These are phyloP conservation scores for Lissocephala sabroskyi DNA, from an alignment of 2,888 invertebrate genomes.

Conservation along the genomic window DNA sequence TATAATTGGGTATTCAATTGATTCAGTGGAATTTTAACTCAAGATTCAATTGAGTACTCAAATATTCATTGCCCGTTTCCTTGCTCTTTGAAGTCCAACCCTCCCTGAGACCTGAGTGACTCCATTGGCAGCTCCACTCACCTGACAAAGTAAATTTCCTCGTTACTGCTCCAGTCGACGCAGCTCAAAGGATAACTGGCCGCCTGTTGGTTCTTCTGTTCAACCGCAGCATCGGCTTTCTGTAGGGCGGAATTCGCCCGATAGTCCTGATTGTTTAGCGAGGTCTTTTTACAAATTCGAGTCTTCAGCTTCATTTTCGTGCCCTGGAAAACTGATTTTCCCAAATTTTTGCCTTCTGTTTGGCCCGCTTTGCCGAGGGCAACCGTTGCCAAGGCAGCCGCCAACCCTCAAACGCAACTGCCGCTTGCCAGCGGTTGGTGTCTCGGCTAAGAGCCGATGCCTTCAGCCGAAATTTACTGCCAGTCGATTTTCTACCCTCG, in stretches of 20 bases:
- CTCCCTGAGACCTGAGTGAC: too few relatives aligned
- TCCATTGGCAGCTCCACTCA: constrained; percentile 70
- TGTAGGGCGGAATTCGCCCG: constrained; percentile 9
- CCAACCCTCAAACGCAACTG: too few relatives aligned
- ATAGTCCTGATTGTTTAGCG: constrained; percentile 69
- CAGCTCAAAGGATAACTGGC: constrained; percentile 85
- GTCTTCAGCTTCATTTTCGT: constrained; percentile 84
- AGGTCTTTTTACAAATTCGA: constrained; percentile 82
- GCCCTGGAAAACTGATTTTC: constrained; percentile 8
- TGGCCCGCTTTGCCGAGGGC: not conserved
- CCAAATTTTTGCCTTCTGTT: constrained; percentile 1
- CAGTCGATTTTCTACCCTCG: too few relatives aligned
- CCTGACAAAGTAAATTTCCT: constrained; percentile 95
- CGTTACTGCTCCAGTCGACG: constrained; percentile 93
- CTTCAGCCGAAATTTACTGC: too few relatives aligned
- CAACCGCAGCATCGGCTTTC: constrained; percentile 8
- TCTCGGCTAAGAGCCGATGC: not conserved
- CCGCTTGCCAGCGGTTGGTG: constrained; percentile 23
- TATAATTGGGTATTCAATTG: too few relatives aligned
- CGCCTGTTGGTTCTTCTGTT: constrained; percentile 15
- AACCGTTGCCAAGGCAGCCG: not conserved
- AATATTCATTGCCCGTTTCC: too few relatives aligned
- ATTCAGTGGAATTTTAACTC: too few relatives aligned
- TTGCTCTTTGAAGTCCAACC: too few relatives aligned
- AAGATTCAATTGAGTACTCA: too few relatives aligned